phyloP scores from a whole-genome alignment of 2,113 vertebrate genomes.

The Rhinolophus ferrumequinum region DNA sequence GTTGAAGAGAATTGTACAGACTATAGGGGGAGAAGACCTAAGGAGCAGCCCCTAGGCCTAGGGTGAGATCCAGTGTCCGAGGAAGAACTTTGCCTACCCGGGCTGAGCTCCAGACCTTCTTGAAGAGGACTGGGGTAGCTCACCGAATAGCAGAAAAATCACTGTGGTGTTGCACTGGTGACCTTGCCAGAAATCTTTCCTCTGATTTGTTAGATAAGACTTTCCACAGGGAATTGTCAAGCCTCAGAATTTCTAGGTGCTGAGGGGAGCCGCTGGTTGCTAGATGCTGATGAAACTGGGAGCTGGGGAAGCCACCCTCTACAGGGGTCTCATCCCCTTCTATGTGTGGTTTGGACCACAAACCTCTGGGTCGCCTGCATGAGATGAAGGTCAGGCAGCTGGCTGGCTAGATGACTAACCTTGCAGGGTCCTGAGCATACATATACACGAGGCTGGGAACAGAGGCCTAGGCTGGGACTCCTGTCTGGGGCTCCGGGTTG shows the following conservation, averaged over 20 bases:
- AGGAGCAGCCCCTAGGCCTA: not conserved
- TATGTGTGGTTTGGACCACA: not conserved
- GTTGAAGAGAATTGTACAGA: not conserved
- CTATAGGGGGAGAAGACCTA: not conserved
- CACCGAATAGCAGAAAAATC: not conserved
- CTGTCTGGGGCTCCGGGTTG: not conserved
- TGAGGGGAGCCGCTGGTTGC: not conserved
- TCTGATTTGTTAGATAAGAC: not conserved
- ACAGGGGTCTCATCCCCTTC: not conserved
- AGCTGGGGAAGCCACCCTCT: not conserved
- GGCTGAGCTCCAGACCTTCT: not conserved
- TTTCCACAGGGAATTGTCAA: not conserved
- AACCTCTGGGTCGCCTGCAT: not conserved
- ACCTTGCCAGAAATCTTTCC: not conserved
- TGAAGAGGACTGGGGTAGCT: not conserved
- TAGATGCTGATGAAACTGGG: not conserved
- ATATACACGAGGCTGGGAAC: too few species aligned
- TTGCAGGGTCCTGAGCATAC: not conserved
- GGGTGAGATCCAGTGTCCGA: not conserved
- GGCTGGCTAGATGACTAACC: not conserved
- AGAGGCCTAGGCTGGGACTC: not conserved
- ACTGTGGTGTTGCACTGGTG: not conserved
- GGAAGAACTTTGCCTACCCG: not conserved
- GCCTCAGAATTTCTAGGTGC: not conserved
- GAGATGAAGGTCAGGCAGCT: not conserved